These are phyloP conservation scores for Hoplostethus atlanticus DNA, from an alignment of 2,797 vertebrate genomes.

Conservation along the genomic window DNA sequence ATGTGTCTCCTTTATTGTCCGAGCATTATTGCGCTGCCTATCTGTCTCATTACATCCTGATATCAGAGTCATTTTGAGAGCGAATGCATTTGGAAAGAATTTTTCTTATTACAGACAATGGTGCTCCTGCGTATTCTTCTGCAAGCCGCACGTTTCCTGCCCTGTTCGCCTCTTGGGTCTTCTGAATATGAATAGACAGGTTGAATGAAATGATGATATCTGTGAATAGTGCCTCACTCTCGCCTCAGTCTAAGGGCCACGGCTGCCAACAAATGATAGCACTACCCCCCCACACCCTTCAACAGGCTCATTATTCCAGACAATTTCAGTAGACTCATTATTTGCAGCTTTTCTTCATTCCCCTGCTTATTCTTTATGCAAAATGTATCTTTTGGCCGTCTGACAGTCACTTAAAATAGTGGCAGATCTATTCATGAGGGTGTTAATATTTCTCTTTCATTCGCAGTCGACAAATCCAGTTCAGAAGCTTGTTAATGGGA, in stretches of 20 bases:
- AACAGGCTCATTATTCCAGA: conserved; percentile 71
- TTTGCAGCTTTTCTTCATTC: conserved; percentile 53
- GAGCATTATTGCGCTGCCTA: conserved; percentile 64
- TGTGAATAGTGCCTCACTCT: conserved; percentile 60
- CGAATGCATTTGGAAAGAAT: conserved; percentile 50
- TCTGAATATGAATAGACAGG: conserved; percentile 76
- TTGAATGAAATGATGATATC: conserved; percentile 82
- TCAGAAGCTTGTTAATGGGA: conserved; percentile 60
- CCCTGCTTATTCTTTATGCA: conserved; percentile 52
- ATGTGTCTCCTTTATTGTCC: conserved; percentile 59
- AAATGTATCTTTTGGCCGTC: conserved; percentile 50
- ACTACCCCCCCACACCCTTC: conserved; percentile 27
- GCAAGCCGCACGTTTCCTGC: conserved; percentile 43
- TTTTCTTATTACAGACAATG: conserved; percentile 56
- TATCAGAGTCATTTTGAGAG: conserved; percentile 63
- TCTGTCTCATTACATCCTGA: conserved; percentile 69
- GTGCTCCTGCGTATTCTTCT: conserved; percentile 55
- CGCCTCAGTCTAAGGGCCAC: conserved; percentile 54
- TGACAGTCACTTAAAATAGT: conserved; percentile 59
- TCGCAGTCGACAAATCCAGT: conserved; percentile 48
- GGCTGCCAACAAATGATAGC: conserved; percentile 64
- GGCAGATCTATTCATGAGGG: conserved; percentile 53
- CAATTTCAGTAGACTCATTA: conserved; percentile 71
- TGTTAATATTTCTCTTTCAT: conserved; percentile 71
- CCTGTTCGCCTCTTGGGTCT: conserved; percentile 46